Evolutionary conservation across 2,113 vertebrate species (phyloP), one percentile per base, ranked within the genome.

Genomic region (Pelmatolapia mariae): DNA sequence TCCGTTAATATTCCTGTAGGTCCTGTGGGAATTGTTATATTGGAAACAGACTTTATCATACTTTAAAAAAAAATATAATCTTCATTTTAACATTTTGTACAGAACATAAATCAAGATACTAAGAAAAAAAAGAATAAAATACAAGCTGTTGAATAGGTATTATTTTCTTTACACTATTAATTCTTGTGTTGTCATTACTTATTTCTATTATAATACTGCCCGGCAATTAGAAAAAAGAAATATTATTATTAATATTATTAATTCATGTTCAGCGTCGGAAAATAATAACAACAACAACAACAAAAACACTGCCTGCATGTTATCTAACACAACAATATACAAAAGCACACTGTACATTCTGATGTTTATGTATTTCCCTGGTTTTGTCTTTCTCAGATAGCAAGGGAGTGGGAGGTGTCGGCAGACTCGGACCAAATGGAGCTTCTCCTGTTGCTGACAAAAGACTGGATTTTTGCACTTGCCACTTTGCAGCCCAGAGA

Each of bases 351-450:
- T 63, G 29, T 63, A 11, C 8, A 11, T 19, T 63, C 31, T 63
- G 59, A n/a, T 0, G 4, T 63, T 63, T 11, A n/a, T 36, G 16
- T n/a, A 36, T 66, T 36, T 63, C 8, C 18, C 59, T 56, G 9
- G 50, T 29, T 57, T 12, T 66, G 3, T 73, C 15, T 26, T 24
- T 57, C 19, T 96, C 89, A 96, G 89, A 96, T 91, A n/a, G 97
- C 95, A 2, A 96, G 94, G 0, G 96, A 95, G 53, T 96, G 89
- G n/a, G 97, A 97, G 13, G 97, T 97, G 31, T 97, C 97, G 0
- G 90, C 96, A 38, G 97, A 97, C 78, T 97, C 96, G 0, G 97
- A 97, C 97, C 96, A 97, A 3, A 95, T 16, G 0, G 97, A 97
- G 79, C 96, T 96, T 76, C 50, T 94, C 59, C 95, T 92, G 38